A percentile compares a stretch with the other conserved stretches of the same genome.
Evolutionary conservation across 2,113 vertebrate genomes (phyloP).

Genomic region (Lampris incognitus): DNA sequence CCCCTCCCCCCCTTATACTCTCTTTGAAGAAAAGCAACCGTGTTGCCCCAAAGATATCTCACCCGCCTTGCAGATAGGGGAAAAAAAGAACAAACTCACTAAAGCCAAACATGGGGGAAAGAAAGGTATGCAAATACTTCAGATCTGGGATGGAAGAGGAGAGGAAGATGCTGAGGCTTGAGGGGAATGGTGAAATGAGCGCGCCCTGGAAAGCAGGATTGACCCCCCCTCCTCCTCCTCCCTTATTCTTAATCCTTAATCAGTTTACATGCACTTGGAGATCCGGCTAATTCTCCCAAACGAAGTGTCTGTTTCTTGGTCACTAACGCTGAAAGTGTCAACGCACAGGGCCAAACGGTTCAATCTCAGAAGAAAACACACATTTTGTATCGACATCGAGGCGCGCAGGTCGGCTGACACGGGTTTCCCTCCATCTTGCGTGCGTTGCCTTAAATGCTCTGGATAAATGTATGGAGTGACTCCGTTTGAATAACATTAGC

Average conservation of each 20-base stretch:
- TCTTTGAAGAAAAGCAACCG: too few relatives aligned
- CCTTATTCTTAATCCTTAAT: constrained; percentile 61
- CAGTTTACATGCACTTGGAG: constrained; percentile 57
- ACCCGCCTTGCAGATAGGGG: background rate
- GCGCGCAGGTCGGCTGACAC: background rate
- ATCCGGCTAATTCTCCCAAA: constrained; percentile 51
- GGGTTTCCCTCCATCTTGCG: constrained; percentile 9
- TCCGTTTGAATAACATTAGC: too few relatives aligned
- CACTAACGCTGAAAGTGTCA: constrained; percentile 30
- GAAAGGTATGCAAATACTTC: constrained; percentile 8
- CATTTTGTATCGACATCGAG: constrained; percentile 14
- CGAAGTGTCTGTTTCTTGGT: constrained; percentile 47
- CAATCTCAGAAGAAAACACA: constrained; percentile 14
- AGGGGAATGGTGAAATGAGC: constrained; percentile 12
- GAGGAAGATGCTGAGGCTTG: background rate
- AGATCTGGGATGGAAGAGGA: background rate
- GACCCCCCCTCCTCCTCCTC: constrained; percentile 13
- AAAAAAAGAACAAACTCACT: background rate
- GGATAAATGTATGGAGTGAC: background rate
- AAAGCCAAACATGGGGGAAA: background rate
- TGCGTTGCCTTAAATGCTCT: constrained; percentile 38
- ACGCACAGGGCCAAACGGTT: constrained; percentile 22
- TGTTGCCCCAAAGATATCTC: background rate
- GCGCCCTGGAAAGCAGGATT: constrained; percentile 15
- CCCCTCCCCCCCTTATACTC: too few relatives aligned